Evolutionary conservation across 2,797 vertebrate genomes (phyloP).

Genomic region (Pyrocephalus nanus): DNA sequence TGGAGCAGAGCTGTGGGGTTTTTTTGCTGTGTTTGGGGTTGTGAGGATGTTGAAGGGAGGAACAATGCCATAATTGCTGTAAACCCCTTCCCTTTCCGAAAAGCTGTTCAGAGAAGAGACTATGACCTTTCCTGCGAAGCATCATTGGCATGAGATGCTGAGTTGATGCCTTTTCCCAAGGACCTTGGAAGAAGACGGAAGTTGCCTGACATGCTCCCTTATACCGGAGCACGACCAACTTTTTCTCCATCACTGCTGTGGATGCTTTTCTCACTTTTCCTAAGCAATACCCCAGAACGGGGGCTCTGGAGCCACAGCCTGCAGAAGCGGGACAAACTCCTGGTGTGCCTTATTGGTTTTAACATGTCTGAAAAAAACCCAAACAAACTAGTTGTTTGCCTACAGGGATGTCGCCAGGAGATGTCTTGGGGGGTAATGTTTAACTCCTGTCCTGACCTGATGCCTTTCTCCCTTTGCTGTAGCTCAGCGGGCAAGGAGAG

Average conservation of each 20-base stretch:
- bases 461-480: background rate
- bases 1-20: background rate
- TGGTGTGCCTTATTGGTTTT: background rate
- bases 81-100: background rate
- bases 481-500: background rate
- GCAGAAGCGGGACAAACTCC: accelerated
- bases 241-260: background rate
- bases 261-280: background rate
- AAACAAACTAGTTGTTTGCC: background rate
- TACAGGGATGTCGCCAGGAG: background rate
- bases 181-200: background rate
- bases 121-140: background rate
- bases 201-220: accelerated
- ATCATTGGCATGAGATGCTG: background rate
- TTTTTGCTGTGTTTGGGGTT: background rate
- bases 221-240: background rate
- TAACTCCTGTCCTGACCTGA: background rate
- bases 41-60: background rate
- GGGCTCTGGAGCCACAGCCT: background rate
- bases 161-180: background rate
- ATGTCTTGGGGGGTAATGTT: background rate
- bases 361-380: background rate
- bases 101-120: background rate
- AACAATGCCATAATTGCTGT: background rate
- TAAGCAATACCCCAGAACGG: accelerated